Evolutionary conservation across 2,888 invertebrate species (phyloP).

Genomic region (Digitonthophagus gazella): DNA sequence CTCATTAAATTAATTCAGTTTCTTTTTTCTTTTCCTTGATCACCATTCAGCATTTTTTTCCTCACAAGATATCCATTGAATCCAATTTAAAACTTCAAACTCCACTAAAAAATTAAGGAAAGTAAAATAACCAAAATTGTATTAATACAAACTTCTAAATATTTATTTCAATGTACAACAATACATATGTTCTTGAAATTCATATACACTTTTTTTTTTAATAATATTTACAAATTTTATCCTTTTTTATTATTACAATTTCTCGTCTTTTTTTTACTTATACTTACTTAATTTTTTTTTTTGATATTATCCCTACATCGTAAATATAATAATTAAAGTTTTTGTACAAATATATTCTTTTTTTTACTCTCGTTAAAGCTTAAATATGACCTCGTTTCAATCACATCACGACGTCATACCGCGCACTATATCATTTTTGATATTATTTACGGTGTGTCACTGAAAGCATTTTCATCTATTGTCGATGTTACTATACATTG

Average conservation of each 20-base stretch:
- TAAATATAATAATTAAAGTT: slow-evolving; percentile 30
- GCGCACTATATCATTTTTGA: background rate
- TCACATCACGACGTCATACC: slow-evolving; percentile 2
- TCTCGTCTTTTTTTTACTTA: background rate
- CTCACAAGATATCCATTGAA: no score
- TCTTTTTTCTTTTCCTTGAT: no score
- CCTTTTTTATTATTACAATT: slow-evolving; percentile 27
- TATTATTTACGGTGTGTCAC: slow-evolving; percentile 5
- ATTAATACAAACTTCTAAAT: slow-evolving; percentile 49
- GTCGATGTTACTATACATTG: slow-evolving; percentile 35
- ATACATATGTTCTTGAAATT: slow-evolving; percentile 43
- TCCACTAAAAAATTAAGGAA: background rate
- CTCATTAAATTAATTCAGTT: no score
- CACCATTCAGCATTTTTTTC: no score
- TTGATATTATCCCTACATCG: slow-evolving; percentile 35
- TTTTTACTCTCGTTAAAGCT: slow-evolving; percentile 43
- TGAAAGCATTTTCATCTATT: slow-evolving; percentile 24
- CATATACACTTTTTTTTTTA: slow-evolving; percentile 36
- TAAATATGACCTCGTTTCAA: slow-evolving; percentile 29
- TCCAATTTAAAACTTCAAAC: no score
- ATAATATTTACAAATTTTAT: slow-evolving; percentile 32
- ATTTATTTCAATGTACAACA: slow-evolving; percentile 51
- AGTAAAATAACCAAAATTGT: slow-evolving; percentile 42
- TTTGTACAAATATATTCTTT: slow-evolving; percentile 46
- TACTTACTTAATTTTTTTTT: slow-evolving; percentile 35